Base-by-base conservation (phyloP, 2,797 vertebrate genomes). In the Aeoliscus strigatus region DNA sequence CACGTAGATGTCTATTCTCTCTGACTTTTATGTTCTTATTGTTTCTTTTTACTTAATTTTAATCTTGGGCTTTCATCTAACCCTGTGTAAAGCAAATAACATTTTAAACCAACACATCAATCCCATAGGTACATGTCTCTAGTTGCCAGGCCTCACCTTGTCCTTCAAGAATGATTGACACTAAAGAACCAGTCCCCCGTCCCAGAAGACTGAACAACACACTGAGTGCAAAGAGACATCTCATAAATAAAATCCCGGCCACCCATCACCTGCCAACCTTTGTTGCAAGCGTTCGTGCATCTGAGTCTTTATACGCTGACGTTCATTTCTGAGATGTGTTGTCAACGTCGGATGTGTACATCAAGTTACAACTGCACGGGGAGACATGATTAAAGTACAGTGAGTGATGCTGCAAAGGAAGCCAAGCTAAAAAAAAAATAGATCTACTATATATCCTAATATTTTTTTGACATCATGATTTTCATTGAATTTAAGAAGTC, bases 191-290 rank as follows among this genome's bases (percentile, higher is more conserved):
- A 18, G 39, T 21, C 18, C 36, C 21, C 23, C 28, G 40, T 67
- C 74, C 24, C 59, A 9, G 14, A 28, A 52, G 66, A 71, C 46
- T 42, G 54, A 65, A 33, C 60, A 67, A 72, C 69, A 67, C 47
- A 59, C 56, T 55, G 60, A 76, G 59, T 56, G 36, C 61, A 49
- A 36, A 45, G 45, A 62, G 12, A 31, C 51, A 60, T 50, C 54
- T n/a, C 49, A 67, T 73, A 60, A 70, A 66, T 68, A 64, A 62
- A 71, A 25, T 60, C 39, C 43, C 29, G 26, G 35, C 43, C 39
- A 38, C 27, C 12, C 5, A 6, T 36, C 32, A 36, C 25, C n/a
- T n/a, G n/a, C n/a, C 44, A 33, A 51, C 31, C 16, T 57, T 56
- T 41, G 21, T 39, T 45, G 16, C 53, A 43, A 9, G 21, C 15